Evolutionary conservation across 1,140 invertebrate species (phyloP).

Genomic region (Megathymus violae): DNA sequence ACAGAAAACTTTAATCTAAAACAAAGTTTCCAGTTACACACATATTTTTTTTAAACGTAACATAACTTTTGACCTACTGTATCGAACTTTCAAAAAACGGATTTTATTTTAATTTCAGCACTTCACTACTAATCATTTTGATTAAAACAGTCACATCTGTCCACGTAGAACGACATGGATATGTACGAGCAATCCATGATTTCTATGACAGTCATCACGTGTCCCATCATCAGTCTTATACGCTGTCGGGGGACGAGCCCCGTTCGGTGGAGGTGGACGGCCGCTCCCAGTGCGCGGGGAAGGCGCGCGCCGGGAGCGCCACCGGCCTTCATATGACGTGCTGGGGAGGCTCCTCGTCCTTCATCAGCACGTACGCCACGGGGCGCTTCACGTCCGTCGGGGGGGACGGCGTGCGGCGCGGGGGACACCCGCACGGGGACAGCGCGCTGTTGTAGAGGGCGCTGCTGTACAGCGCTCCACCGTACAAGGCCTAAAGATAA

Average conservation of each 20-base stretch:
- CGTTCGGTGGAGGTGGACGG: slow-evolving; percentile 72
- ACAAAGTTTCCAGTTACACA: no score
- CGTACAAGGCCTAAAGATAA: slow-evolving; percentile 67
- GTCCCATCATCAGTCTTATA: slow-evolving; percentile 56
- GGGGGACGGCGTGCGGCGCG: slow-evolving; percentile 82
- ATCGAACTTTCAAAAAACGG: no score
- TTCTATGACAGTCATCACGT: no score
- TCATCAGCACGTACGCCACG: slow-evolving; percentile 84
- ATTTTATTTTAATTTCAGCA: no score
- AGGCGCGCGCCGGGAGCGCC: slow-evolving; percentile 87
- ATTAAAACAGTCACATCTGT: no score
- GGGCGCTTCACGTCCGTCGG: slow-evolving; percentile 77
- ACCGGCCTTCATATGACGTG: slow-evolving; percentile 93
- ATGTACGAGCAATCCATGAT: no score
- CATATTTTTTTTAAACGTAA: no score
- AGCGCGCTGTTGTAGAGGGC: slow-evolving; percentile 85
- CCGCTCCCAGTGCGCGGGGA: slow-evolving; percentile 82
- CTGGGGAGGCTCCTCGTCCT: slow-evolving; percentile 84
- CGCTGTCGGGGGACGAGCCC: slow-evolving; percentile 70
- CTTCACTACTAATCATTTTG: no score
- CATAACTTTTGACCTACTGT: no score
- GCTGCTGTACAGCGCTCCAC: slow-evolving; percentile 80
- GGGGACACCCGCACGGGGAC: slow-evolving; percentile 79
- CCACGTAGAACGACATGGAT: no score
- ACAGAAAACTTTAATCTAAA: no score